These are phyloP conservation scores for Baryphthengus martii DNA, from an alignment of 2,113 vertebrate species.

Conservation along the genomic window DNA sequence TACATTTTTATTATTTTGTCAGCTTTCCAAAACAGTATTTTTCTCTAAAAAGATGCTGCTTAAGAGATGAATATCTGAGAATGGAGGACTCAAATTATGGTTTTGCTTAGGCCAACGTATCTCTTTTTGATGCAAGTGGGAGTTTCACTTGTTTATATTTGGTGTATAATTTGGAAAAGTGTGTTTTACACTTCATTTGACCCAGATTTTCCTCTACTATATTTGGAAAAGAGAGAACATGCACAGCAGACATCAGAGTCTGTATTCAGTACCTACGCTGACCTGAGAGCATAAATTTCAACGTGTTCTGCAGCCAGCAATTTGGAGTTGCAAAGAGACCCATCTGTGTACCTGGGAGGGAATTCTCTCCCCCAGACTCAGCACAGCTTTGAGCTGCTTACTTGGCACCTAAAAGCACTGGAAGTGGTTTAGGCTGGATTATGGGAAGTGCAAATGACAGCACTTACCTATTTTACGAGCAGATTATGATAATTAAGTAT, in stretches of 20 bases:
- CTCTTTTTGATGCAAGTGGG: neutral
- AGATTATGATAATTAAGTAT: neutral
- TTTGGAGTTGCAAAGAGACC: neutral
- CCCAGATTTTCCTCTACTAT: neutral
- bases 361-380: neutral
- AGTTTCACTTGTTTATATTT: neutral
- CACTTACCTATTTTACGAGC: neutral
- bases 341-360: neutral
- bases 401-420: neutral
- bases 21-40: constrained; percentile 18
- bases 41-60: constrained; percentile 21
- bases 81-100: neutral
- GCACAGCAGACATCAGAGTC: neutral
- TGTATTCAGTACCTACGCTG: neutral
- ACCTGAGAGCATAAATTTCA: neutral
- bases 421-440: neutral
- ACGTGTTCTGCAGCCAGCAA: neutral
- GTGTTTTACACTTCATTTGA: neutral
- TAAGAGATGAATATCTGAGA: neutral
- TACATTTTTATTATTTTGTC: constrained; percentile 44
- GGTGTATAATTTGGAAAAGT: neutral
- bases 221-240: neutral
- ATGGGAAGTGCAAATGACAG: neutral
- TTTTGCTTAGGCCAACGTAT: neutral
- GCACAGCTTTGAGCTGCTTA: neutral